Evolutionary conservation across 2,797 vertebrate genomes (phyloP).

Genomic region (Gymnodraco acuticeps): DNA sequence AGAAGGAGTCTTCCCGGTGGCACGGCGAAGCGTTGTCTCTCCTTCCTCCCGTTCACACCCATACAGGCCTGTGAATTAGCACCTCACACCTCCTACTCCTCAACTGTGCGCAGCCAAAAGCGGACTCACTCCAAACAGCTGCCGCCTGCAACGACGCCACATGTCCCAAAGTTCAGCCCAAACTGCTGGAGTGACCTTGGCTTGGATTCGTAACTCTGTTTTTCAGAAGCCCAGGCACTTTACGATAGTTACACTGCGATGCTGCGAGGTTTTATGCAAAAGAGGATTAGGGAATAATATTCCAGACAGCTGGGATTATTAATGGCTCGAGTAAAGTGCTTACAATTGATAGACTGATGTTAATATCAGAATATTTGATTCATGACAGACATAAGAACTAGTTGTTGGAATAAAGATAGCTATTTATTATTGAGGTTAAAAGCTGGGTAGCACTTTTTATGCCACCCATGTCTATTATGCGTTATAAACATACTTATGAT

Average conservation of each 20-base stretch:
- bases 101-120: slow-evolving; percentile 57
- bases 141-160: slow-evolving; percentile 44
- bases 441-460: too few relatives aligned
- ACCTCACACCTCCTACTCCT: slow-evolving; percentile 69
- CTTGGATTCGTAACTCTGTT: slow-evolving; percentile 40
- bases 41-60: slow-evolving; percentile 60
- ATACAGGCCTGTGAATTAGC: slow-evolving; percentile 67
- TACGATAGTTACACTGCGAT: slow-evolving; percentile 42
- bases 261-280: slow-evolving; percentile 60
- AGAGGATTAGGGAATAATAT: slow-evolving; percentile 64
- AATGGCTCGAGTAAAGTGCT: slow-evolving; percentile 30
- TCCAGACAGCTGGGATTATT: slow-evolving; percentile 48
- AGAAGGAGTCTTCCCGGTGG: slow-evolving; percentile 34
- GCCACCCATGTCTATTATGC: too few relatives aligned
- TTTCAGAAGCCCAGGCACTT: slow-evolving; percentile 51
- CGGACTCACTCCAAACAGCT: slow-evolving; percentile 57
- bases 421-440: background rate
- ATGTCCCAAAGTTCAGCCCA: slow-evolving; percentile 52
- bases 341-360: slow-evolving; percentile 31
- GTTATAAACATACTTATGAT: too few relatives aligned
- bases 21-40: slow-evolving; percentile 26
- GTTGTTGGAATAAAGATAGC: background rate
- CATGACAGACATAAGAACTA: slow-evolving; percentile 16
- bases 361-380: slow-evolving; percentile 22
- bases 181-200: slow-evolving; percentile 62